phyloP scores from a whole-genome alignment of 2,113 vertebrate species.

The Excalfactoria chinensis region DNA sequence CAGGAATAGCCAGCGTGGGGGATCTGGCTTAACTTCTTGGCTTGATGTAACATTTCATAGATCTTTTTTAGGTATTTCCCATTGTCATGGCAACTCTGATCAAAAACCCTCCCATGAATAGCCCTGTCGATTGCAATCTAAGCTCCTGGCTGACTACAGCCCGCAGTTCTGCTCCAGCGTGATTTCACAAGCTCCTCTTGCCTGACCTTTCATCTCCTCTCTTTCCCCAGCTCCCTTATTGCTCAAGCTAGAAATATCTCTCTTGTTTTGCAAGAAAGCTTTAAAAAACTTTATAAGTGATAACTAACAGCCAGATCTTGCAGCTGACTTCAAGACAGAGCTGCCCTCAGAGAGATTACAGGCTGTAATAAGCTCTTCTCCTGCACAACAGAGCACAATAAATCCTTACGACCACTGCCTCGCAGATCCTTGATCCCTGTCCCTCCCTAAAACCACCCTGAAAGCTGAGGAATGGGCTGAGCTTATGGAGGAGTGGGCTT shows the following conservation, averaged over 20 bases:
- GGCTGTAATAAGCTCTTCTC: background rate
- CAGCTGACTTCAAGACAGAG: conserved; percentile 31
- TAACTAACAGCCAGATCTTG: conserved; percentile 37
- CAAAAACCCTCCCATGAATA: conserved; percentile 72
- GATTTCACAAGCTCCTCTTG: conserved; percentile 57
- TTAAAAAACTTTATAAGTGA: conserved; percentile 44
- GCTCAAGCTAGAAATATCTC: conserved; percentile 53
- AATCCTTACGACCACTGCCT: background rate
- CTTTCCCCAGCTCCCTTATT: conserved; percentile 23
- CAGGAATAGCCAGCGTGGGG: background rate
- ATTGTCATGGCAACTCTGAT: conserved; percentile 77
- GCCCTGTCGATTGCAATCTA: conserved; percentile 62
- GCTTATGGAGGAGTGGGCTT: background rate
- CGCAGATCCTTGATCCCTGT: background rate
- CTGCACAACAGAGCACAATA: background rate
- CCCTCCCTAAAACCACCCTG: background rate
- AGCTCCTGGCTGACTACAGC: conserved; percentile 59
- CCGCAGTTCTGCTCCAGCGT: conserved; percentile 31
- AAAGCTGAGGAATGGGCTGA: background rate
- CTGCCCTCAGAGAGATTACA: conserved; percentile 10
- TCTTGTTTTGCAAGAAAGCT: conserved; percentile 57
- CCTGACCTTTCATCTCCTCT: conserved; percentile 60
- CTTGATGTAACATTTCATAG: conserved; percentile 66
- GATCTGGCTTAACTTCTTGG: conserved; percentile 55
- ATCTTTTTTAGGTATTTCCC: conserved; percentile 76